Percentiles rank a stretch among this genome's conserved stretches.
Conservation (phyloP, 2,113 vertebrate species). For the Mellivora capensis region DNA sequence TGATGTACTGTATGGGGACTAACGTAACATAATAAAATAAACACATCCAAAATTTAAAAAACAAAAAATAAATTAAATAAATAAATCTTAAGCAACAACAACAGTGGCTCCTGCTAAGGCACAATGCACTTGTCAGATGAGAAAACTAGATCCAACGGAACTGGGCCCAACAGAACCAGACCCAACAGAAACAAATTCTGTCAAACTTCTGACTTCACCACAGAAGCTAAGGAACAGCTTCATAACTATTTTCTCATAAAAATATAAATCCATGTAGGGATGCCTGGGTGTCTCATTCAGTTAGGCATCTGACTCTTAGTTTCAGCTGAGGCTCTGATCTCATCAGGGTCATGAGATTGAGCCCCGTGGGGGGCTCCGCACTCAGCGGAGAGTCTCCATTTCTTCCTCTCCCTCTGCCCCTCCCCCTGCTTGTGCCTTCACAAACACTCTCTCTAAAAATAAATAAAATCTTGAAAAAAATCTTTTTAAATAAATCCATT, state of each 20-base stretch:
- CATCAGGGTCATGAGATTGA: background rate
- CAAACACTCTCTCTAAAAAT: background rate
- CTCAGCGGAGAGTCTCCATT: background rate
- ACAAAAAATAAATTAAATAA: background rate
- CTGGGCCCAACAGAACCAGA: background rate
- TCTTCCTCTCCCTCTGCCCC: background rate
- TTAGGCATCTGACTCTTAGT: background rate
- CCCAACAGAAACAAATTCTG: background rate
- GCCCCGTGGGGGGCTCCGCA: rapidly evolving
- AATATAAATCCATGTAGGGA: background rate
- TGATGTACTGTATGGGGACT: no score
- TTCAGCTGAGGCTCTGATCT: background rate
- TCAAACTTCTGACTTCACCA: background rate
- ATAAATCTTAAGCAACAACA: background rate
- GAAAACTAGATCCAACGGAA: background rate
- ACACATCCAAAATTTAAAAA: no score
- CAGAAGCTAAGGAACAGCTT: background rate
- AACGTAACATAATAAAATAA: no score
- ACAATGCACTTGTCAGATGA: background rate
- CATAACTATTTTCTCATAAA: background rate
- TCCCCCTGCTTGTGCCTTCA: background rate
- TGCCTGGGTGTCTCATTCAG: background rate
- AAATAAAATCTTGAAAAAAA: background rate
- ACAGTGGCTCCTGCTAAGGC: background rate
- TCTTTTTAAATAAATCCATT: background rate